These are phyloP conservation scores for Pygoscelis adeliae DNA, from an alignment of 2,113 vertebrate species.

Conservation along the genomic window DNA sequence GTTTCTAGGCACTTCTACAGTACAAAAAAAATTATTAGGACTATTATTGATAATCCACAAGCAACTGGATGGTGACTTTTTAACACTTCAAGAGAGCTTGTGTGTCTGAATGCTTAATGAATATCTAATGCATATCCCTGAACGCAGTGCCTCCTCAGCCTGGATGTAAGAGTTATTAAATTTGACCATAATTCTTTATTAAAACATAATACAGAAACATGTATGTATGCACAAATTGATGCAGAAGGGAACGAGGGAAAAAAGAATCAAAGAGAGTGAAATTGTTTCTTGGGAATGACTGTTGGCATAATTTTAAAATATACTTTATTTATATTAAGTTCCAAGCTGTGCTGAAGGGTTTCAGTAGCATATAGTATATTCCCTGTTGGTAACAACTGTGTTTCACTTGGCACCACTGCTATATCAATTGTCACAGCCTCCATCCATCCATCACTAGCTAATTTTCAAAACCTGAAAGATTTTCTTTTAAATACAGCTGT, in stretches of 20 bases:
- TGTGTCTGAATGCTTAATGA: not conserved
- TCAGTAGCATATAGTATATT: constrained; percentile 65
- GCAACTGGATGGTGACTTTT: not conserved
- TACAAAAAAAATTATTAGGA: not conserved
- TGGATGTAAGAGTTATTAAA: not conserved
- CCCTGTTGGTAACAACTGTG: constrained; percentile 52
- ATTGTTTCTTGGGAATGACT: constrained; percentile 26
- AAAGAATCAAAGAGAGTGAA: constrained; percentile 1
- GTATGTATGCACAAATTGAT: not conserved
- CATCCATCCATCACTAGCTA: constrained; percentile 48
- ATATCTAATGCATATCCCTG: not conserved
- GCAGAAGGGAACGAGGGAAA: not conserved
- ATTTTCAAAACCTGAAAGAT: constrained; percentile 57
- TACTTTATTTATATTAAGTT: constrained; percentile 32
- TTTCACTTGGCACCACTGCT: constrained; percentile 62
- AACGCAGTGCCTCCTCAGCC: not conserved
- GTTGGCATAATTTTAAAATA: constrained; percentile 28
- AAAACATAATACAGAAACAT: not conserved
- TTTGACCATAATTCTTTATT: not conserved
- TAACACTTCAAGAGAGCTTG: not conserved
- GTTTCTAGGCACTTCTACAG: not conserved
- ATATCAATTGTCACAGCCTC: constrained; percentile 56
- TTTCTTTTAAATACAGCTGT: constrained; percentile 63
- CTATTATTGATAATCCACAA: not conserved
- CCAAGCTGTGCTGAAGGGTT: constrained; percentile 42